phyloP scores from a whole-genome alignment of 2,113 vertebrate species.

The Perognathus longimembris region DNA sequence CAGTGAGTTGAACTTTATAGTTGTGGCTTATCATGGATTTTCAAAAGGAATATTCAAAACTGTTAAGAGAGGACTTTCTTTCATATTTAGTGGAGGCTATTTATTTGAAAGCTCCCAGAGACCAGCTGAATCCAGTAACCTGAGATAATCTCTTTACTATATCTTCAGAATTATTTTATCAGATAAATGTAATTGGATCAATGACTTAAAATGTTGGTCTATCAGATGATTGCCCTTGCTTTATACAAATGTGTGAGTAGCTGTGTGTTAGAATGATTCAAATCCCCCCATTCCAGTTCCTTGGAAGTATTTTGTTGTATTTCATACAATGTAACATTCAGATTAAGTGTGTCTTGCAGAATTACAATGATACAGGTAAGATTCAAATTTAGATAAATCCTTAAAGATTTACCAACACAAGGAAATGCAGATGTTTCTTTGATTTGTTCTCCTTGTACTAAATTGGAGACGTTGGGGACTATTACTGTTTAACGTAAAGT shows the following conservation, averaged over 20 bases:
- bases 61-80: slow-evolving; percentile 29
- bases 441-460: slow-evolving; percentile 3
- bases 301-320: background rate
- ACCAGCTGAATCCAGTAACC: background rate
- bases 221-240: slow-evolving; percentile 44
- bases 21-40: background rate
- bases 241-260: background rate
- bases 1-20: background rate
- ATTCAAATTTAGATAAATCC: slow-evolving; percentile 48
- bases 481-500: slow-evolving; percentile 49
- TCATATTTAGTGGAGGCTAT: slow-evolving; percentile 36
- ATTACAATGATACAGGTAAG: slow-evolving; percentile 30
- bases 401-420: slow-evolving; percentile 10
- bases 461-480: slow-evolving; percentile 8
- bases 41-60: slow-evolving; percentile 57
- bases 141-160: slow-evolving; percentile 30
- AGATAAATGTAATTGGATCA: slow-evolving; percentile 56
- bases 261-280: background rate
- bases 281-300: background rate
- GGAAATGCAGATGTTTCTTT: slow-evolving; percentile 56
- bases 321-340: slow-evolving; percentile 9
- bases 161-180: slow-evolving; percentile 56
- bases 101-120: background rate
- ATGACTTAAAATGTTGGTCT: slow-evolving; percentile 35
- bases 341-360: slow-evolving; percentile 29